Percentiles rank a stretch among this genome's conserved stretches.
Conservation (phyloP, 30 jellyfish, hydroid and myxozoan species). For the Hydra vulgaris region DNA sequence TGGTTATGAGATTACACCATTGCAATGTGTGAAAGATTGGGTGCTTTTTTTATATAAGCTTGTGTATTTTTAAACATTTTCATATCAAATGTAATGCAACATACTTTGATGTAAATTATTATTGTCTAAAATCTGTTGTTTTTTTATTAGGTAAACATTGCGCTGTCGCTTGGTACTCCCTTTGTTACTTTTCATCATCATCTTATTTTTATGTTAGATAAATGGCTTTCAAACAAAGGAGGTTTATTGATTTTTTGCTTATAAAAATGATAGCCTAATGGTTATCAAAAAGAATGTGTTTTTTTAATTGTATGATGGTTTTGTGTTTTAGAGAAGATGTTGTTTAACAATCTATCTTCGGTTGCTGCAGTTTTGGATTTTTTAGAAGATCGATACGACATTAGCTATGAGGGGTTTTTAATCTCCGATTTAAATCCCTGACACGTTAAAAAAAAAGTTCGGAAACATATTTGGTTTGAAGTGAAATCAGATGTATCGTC, state of each 20-base stretch:
- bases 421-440: no score
- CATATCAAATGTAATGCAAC: no score
- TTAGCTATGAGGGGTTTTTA: not conserved
- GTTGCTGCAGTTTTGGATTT: constrained; percentile 76
- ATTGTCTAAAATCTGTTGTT: no score
- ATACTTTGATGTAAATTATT: no score
- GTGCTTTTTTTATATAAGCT: constrained; percentile 8
- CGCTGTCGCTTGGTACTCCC: constrained; percentile 72
- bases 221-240: constrained; percentile 71
- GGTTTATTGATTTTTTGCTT: not conserved
- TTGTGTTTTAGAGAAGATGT: constrained; percentile 47
- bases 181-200: constrained; percentile 83
- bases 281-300: not conserved
- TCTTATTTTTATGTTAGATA: constrained; percentile 79
- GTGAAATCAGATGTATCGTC: no score
- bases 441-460: no score
- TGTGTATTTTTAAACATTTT: not conserved
- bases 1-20: constrained; percentile 73
- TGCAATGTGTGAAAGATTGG: constrained; percentile 78
- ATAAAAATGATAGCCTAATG: not conserved
- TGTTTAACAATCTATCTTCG: constrained; percentile 72
- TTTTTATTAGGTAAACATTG: constrained; percentile 49
- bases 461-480: no score
- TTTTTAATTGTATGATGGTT: not conserved
- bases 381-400: constrained; percentile 24